Percentiles rank a stretch among this genome's conserved stretches.
Evolutionary conservation across 2,888 invertebrate genomes (phyloP).

Genomic region (Cylindroiulus punctatus): DNA sequence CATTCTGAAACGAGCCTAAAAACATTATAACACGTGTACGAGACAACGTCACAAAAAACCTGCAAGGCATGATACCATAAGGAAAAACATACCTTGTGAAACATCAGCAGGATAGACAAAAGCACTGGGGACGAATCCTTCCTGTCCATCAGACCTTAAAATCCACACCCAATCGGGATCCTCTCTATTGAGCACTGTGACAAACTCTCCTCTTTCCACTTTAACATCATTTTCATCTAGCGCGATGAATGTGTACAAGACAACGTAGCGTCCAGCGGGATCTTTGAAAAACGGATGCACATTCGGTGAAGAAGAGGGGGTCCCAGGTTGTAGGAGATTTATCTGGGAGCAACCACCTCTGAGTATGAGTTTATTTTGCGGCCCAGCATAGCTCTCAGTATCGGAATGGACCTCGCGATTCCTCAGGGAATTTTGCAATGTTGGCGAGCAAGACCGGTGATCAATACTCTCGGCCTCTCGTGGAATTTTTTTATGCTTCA

Average conservation of each 20-base stretch:
- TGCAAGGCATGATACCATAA: neutral
- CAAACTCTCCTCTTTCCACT: conserved; percentile 92
- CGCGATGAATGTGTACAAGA: conserved; percentile 91
- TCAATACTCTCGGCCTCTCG: conserved; percentile 69
- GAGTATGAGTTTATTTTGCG: conserved; percentile 48
- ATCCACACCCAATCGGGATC: conserved; percentile 99
- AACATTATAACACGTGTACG: no score
- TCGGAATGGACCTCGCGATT: conserved; percentile 57
- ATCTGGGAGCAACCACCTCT: conserved; percentile 44
- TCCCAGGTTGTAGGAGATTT: conserved; percentile 56
- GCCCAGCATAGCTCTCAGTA: conserved; percentile 56
- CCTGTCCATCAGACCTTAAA: conserved; percentile 88
- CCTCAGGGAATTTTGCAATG: conserved; percentile 58
- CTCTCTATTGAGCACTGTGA: conserved; percentile 93
- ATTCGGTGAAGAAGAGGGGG: conserved; percentile 67
- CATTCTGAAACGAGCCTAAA: no score
- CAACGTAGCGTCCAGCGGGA: conserved; percentile 89
- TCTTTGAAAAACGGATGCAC: conserved; percentile 76
- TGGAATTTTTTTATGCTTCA: conserved; percentile 83
- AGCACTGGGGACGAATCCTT: conserved; percentile 94
- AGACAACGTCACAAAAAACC: no score
- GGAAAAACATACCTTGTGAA: conserved; percentile 69
- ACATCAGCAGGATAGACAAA: conserved; percentile 92
- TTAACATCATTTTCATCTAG: conserved; percentile 94
- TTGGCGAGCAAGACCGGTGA: conserved; percentile 59